Base-by-base conservation (phyloP, 2,888 invertebrate species). In the Acheta domesticus region DNA sequence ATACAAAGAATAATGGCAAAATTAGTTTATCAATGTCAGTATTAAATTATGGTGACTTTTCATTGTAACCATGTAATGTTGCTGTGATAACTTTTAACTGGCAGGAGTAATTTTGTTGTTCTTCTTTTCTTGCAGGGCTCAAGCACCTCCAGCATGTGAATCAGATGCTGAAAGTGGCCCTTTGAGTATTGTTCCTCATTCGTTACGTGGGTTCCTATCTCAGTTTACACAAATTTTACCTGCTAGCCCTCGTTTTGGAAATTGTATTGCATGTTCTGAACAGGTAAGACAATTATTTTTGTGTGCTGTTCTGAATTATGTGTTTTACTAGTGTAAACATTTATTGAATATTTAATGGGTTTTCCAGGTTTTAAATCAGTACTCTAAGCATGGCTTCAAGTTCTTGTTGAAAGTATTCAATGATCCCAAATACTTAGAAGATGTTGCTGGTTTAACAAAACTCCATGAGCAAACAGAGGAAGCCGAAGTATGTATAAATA, bases 251-350 rank as follows among this genome's bases (percentile, higher is more conserved):
- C 93, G 95, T 84, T 99, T 97, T 88, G 90, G 91, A 79, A 93
- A 95, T 83, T 99, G 99, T 85, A 95, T 97, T 76, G 99, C 97
- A 0, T 99, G 99, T 85, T 98, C 97, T 0, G 88, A 83, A 84
- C 83, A 83, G 89, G 82, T 81, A 78, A 49, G 5, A n/a, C n/a
- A n/a, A 8, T 73, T 76, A 23, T 23, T 23, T 23, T 23, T 20
- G 1, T 49, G 48, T 48, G 23, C 48, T 16, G 14, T 48, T 75
- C 3, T n/a, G 21, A 48, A 48, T 11, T 48, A 12, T 76, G 12
- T n/a, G 36, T 48, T 76, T 1, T 76, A 76, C 1, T 36, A n/a
- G n/a, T 76, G 12, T 23, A 1, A 8, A 77, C 12, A 8, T 20
- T 78, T 74, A 48, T 78, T 48, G 16, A 20, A 49, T 78, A 75